These are phyloP conservation scores for Tridacna gigas DNA, from an alignment of 2,888 invertebrate species.

Conservation along the genomic window DNA sequence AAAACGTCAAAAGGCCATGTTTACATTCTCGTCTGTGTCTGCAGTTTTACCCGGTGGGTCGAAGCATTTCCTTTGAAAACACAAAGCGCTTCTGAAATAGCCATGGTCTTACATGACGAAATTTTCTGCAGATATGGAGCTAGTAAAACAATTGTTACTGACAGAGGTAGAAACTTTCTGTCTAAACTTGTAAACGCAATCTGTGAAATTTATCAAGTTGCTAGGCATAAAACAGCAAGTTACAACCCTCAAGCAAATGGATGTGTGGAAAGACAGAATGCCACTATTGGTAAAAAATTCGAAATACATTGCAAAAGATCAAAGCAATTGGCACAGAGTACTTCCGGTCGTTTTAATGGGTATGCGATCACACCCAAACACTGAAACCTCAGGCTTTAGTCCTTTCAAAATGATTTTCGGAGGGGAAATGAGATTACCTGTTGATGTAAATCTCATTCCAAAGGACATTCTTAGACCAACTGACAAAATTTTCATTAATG, in stretches of 20 bases:
- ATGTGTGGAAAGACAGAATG: slow-evolving; percentile 62
- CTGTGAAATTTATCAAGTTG: neutral
- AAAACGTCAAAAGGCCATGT: slow-evolving; percentile 48
- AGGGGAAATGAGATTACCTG: slow-evolving; percentile 54
- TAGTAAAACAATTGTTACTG: slow-evolving; percentile 42
- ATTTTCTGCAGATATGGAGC: slow-evolving; percentile 59
- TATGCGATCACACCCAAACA: slow-evolving; percentile 52
- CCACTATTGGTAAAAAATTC: slow-evolving; percentile 55
- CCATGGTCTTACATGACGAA: slow-evolving; percentile 48
- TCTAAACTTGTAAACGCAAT: neutral
- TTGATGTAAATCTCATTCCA: slow-evolving; percentile 32
- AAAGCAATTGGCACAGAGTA: slow-evolving; percentile 40
- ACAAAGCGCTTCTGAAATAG: slow-evolving; percentile 46
- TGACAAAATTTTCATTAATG: slow-evolving; percentile 44
- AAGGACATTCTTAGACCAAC: slow-evolving; percentile 35
- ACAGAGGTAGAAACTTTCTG: slow-evolving; percentile 36
- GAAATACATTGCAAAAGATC: slow-evolving; percentile 51
- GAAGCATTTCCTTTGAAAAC: slow-evolving; percentile 44
- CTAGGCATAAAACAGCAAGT: slow-evolving; percentile 39
- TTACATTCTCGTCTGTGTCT: slow-evolving; percentile 34
- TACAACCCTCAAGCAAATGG: slow-evolving; percentile 58
- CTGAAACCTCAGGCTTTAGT: slow-evolving; percentile 53
- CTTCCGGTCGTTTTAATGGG: slow-evolving; percentile 64
- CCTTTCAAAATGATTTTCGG: neutral
- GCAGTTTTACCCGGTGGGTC: slow-evolving; percentile 47